Base-by-base conservation (phyloP, 2,113 vertebrate species). In the Psittacula cyanocephala region DNA sequence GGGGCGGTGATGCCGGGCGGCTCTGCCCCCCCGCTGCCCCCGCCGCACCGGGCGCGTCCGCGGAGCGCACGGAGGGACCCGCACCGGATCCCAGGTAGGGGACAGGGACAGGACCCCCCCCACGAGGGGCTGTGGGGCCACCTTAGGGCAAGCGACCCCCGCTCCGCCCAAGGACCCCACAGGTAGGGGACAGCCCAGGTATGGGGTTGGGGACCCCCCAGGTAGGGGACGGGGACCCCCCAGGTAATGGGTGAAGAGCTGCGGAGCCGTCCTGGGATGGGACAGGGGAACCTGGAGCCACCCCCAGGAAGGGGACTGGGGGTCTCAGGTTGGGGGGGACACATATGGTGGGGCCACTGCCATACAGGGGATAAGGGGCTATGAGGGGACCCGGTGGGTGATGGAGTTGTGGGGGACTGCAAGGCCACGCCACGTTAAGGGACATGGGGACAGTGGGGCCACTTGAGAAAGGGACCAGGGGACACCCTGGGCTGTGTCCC, bases 1-100 rank as follows among this genome's bases (percentile, higher is more conserved):
- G 97, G 91, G 95, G 94, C 95, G 95, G 95, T 91, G 94, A 95
- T 95, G 95, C 76, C 81, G 92, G 93, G 72, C 72, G 95, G 94
- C 29, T 90, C 95, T 88, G 94, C 94, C 94, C 57, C 85, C 86
- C 79, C 96, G 49, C 67, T 91, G 93, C 81, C 89, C 91, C 86
- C 63, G 64, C 86, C 72, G 70, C 24, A 27, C 47, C 43, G 78
- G 53, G 75, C 81, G 44, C 76, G 86, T 63, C 76, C 84, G 50
- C 57, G 23, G 88, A 89, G 86, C 50, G 57, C 70, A 85, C 75
- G 70, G 88, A 84, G 85, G 37, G 86, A 88, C 68, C 70, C 43
- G 74, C 68, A 81, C 6, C 37, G 49, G n/a, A 49, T 43, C 10
- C 55, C 37, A 93, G 87, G 94, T 72, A 72, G 17, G 89, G 44